Evolutionary conservation across 2,888 invertebrate genomes (phyloP).

Genomic region (Andrena bucephala): DNA sequence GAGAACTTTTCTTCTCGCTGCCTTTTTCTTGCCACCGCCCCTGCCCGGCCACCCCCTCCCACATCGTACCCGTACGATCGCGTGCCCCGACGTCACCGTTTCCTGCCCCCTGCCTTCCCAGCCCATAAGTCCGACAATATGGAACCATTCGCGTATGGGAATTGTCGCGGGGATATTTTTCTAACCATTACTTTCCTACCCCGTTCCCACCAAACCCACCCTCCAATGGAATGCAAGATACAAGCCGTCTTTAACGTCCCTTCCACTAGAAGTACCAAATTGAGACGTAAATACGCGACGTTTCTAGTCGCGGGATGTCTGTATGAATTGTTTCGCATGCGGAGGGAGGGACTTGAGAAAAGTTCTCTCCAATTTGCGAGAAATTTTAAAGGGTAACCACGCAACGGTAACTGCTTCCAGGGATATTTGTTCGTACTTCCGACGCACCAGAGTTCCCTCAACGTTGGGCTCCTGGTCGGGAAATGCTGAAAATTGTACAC

Average conservation of each 20-base stretch:
- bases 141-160: conserved; percentile 71
- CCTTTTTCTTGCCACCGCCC: conserved; percentile 32
- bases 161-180: conserved; percentile 75
- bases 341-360: background rate
- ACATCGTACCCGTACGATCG: background rate
- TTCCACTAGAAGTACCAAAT: conserved; percentile 38
- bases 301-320: conserved; percentile 41
- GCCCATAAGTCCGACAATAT: conserved; percentile 75
- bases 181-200: conserved; percentile 71
- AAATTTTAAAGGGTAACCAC: conserved; percentile 8
- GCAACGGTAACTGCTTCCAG: conserved; percentile 1
- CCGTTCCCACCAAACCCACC: background rate
- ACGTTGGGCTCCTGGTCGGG: background rate
- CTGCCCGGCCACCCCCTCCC: background rate
- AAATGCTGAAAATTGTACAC: conserved; percentile 11
- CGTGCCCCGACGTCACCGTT: background rate
- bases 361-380: conserved; percentile 26
- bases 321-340: conserved; percentile 52
- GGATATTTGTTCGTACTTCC: conserved; percentile 2
- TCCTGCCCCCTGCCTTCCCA: conserved; percentile 36
- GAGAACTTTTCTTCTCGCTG: conserved; percentile 76
- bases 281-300: conserved; percentile 58
- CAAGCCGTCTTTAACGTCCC: conserved; percentile 46
- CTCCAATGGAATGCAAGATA: conserved; percentile 50
- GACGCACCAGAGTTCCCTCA: background rate